Evolutionary conservation across 35 echinoderm and acorn worm species (phyloP).

Genomic region (Anneissia japonica): DNA sequence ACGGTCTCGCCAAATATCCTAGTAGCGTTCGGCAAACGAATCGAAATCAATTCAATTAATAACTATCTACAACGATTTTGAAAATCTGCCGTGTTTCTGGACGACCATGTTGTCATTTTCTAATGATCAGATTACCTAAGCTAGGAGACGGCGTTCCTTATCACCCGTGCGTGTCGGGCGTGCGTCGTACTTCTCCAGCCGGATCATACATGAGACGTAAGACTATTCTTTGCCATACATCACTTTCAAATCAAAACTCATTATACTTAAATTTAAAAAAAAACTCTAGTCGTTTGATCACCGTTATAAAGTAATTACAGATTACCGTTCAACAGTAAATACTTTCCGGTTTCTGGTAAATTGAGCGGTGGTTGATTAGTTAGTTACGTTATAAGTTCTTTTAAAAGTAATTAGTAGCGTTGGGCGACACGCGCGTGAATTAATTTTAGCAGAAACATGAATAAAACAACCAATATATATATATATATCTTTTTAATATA

Average conservation of each 20-base stretch:
- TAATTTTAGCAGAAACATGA: not conserved
- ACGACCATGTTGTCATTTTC: not conserved
- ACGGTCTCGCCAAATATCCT: not conserved
- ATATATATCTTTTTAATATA: no score
- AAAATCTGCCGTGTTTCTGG: not conserved
- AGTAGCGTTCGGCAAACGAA: not conserved
- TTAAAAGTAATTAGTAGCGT: not conserved
- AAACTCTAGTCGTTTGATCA: no score
- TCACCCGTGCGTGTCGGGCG: not conserved
- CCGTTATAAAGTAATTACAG: no score
- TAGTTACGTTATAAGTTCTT: not conserved
- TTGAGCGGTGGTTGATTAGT: not conserved
- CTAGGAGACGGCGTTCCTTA: not conserved
- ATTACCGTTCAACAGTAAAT: no score
- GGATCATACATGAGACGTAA: not conserved
- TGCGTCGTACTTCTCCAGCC: not conserved
- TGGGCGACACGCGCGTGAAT: not conserved
- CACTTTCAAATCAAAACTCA: no score
- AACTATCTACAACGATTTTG: not conserved
- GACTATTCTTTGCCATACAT: not conserved
- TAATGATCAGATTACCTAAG: not conserved
- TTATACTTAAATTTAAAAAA: no score
- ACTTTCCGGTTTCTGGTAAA: not conserved
- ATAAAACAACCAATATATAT: not conserved
- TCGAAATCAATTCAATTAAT: not conserved